Evolutionary conservation across 2,113 vertebrate species (phyloP).

Genomic region (Anolis carolinensis): DNA sequence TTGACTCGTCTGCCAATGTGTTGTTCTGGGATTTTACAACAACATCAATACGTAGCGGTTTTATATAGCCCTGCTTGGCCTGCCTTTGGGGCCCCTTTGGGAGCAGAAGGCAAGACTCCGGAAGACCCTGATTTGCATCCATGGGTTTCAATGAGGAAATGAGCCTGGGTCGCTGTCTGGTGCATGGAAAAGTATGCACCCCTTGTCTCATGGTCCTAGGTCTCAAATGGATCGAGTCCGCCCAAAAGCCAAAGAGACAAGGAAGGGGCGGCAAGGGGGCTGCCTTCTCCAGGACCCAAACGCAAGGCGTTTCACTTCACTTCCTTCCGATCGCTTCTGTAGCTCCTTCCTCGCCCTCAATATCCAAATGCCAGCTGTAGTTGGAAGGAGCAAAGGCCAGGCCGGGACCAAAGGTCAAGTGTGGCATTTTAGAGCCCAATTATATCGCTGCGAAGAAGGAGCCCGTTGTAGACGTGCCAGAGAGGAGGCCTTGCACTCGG

Average conservation of each 20-base stretch:
- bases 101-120: conserved; percentile 69
- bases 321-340: neutral
- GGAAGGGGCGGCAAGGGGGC: neutral
- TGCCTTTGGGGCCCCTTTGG: conserved; percentile 82
- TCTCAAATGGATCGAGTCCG: neutral
- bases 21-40: conserved; percentile 86
- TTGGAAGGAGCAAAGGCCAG: conserved; percentile 17
- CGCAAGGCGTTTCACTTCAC: no score
- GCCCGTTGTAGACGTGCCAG: neutral
- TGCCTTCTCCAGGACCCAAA: neutral
- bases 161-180: neutral
- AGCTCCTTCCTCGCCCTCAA: conserved; percentile 22
- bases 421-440: neutral
- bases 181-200: neutral
- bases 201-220: no score
- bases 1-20: conserved; percentile 88
- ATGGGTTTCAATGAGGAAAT: conserved; percentile 70
- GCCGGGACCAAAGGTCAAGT: neutral
- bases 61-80: conserved; percentile 82
- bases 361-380: conserved; percentile 39
- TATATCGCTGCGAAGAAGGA: neutral
- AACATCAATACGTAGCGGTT: conserved; percentile 85
- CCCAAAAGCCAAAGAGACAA: no score
- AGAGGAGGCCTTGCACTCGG: neutral
- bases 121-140: conserved; percentile 75